phyloP scores from a whole-genome alignment of 2,113 vertebrate genomes.

The Reinhardtius hippoglossoides region DNA sequence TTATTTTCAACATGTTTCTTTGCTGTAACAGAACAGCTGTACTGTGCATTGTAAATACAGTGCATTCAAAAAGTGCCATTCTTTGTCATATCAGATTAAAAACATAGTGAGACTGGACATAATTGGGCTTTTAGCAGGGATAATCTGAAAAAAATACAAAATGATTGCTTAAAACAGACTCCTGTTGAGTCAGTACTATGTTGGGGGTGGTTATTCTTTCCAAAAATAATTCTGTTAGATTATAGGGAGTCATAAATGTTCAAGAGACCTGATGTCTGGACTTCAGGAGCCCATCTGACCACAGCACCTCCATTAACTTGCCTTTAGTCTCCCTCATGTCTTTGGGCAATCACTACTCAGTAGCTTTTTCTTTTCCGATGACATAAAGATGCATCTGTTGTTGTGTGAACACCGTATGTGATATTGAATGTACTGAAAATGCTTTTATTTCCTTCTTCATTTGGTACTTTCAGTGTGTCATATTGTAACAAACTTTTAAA shows the following conservation, averaged over 20 bases:
- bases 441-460: not conserved
- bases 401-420: not conserved
- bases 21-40: not conserved
- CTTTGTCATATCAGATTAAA: too few species aligned
- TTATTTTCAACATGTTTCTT: too few species aligned
- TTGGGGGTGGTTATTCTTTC: not conserved
- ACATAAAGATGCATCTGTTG: slow-evolving; percentile 1
- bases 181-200: not conserved
- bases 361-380: not conserved
- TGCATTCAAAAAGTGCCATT: not conserved
- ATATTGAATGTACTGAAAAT: not conserved
- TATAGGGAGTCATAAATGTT: not conserved
- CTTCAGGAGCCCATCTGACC: not conserved
- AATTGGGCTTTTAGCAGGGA: not conserved
- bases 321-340: not conserved
- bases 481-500: too few species aligned
- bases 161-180: not conserved
- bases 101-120: too few species aligned
- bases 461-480: not conserved
- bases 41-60: not conserved
- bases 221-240: not conserved
- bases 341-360: not conserved
- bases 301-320: too few species aligned
- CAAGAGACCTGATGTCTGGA: not conserved
- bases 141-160: not conserved